Conservation (phyloP, 2,888 invertebrate genomes). For the Drosophila peninsularis region DNA sequence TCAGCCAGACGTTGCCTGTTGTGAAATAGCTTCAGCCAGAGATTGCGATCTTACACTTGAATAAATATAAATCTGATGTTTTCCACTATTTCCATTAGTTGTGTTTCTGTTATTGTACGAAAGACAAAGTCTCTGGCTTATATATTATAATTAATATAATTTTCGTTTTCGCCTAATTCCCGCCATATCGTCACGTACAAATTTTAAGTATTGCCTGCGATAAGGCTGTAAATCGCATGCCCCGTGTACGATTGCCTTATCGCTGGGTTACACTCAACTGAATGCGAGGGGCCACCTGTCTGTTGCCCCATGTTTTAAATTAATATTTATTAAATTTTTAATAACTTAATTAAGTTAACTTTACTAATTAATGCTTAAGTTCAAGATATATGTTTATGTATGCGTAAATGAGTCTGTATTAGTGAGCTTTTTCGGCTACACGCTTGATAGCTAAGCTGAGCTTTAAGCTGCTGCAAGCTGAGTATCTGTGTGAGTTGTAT, state of each 20-base stretch:
- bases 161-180: constrained; percentile 2
- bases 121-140: neutral
- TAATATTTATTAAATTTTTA: no score
- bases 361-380: neutral
- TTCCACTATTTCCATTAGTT: neutral
- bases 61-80: neutral
- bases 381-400: neutral
- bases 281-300: neutral
- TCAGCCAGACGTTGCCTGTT: constrained; percentile 15
- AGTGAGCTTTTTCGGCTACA: neutral
- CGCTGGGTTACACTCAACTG: neutral
- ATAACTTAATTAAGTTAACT: neutral
- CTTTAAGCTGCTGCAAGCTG: neutral
- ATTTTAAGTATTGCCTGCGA: constrained; percentile 12
- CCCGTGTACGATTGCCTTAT: constrained; percentile 23
- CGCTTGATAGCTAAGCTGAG: neutral
- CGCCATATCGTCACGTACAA: constrained; percentile 24
- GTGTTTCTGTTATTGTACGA: neutral
- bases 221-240: constrained; percentile 20
- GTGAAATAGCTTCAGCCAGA: constrained; percentile 18
- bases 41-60: neutral
- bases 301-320: no score
- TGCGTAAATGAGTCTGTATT: neutral
- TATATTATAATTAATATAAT: neutral
- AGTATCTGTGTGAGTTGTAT: neutral